These are phyloP conservation scores for Agapetus fuscipes DNA, from an alignment of 2,888 invertebrate species.

Conservation along the genomic window DNA sequence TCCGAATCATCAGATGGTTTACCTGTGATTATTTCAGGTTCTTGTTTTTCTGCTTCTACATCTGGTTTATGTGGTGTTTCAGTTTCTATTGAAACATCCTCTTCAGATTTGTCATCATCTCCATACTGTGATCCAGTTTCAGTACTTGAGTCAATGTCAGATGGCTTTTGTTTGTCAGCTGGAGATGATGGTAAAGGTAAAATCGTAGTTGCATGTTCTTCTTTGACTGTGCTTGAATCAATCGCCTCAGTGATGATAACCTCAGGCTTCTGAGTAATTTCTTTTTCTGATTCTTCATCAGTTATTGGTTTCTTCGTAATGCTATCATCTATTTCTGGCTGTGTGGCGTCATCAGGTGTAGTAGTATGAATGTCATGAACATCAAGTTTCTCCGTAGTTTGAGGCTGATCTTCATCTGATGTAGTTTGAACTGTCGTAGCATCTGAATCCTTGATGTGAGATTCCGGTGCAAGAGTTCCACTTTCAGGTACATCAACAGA, in stretches of 20 bases:
- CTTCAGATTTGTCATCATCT: background rate
- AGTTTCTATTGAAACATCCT: background rate
- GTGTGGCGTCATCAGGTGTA: constrained; percentile 1
- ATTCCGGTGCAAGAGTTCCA: constrained; percentile 7
- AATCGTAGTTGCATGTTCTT: too few species aligned
- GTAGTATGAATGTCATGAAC: background rate
- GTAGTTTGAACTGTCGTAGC: background rate
- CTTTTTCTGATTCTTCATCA: constrained; percentile 1
- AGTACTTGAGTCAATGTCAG: too few species aligned
- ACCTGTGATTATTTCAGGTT: constrained; percentile 1
- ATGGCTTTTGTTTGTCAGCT: too few species aligned
- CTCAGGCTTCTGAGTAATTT: constrained; percentile 3
- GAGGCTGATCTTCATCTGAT: background rate
- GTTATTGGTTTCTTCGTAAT: background rate
- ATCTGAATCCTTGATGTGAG: constrained; percentile 4
- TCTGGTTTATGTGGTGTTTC: background rate
- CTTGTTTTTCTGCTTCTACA: constrained; percentile 11
- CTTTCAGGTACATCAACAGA: constrained; percentile 4
- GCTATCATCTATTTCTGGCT: constrained; percentile 1
- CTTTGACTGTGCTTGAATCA: too few species aligned
- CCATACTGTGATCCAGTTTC: background rate
- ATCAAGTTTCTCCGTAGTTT: background rate
- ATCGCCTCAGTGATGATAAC: too few species aligned
- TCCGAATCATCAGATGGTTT: background rate
- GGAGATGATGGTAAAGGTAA: too few species aligned